Evolutionary conservation across 2,113 vertebrate genomes (phyloP).

Genomic region (Mellivora capensis): DNA sequence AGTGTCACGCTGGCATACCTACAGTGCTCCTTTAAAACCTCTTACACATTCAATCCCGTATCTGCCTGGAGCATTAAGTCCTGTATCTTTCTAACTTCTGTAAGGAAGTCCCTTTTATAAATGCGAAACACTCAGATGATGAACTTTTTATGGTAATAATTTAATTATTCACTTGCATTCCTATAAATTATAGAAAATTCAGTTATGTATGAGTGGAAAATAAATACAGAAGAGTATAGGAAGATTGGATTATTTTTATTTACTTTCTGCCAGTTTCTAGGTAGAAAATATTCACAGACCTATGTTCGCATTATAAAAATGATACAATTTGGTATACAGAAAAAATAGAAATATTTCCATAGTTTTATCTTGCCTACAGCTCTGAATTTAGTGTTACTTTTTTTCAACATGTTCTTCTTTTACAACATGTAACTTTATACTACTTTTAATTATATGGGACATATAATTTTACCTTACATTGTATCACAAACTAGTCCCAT

Average conservation of each 20-base stretch:
- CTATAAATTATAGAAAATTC: neutral
- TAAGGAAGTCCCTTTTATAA: neutral
- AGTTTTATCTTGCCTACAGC: neutral
- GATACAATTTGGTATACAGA: neutral
- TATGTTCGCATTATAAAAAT: neutral
- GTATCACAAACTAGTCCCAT: neutral
- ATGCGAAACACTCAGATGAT: neutral
- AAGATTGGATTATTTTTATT: neutral
- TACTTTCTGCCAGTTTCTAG: neutral
- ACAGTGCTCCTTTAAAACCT: neutral
- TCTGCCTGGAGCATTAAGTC: neutral
- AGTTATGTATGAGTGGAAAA: neutral
- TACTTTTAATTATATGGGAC: neutral
- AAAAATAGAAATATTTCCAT: neutral
- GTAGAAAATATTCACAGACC: neutral
- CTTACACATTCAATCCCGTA: neutral
- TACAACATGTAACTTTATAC: neutral
- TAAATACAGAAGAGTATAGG: neutral
- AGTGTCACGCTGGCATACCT: accelerated
- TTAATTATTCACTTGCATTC: neutral
- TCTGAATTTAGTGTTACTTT: neutral
- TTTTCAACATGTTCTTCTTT: neutral
- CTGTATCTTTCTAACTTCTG: neutral
- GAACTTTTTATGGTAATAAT: neutral
- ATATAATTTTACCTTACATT: neutral